Evolutionary conservation across 2,797 vertebrate genomes (phyloP), one percentile per base, ranked within the genome.

Genomic region (Coendou prehensilis): DNA sequence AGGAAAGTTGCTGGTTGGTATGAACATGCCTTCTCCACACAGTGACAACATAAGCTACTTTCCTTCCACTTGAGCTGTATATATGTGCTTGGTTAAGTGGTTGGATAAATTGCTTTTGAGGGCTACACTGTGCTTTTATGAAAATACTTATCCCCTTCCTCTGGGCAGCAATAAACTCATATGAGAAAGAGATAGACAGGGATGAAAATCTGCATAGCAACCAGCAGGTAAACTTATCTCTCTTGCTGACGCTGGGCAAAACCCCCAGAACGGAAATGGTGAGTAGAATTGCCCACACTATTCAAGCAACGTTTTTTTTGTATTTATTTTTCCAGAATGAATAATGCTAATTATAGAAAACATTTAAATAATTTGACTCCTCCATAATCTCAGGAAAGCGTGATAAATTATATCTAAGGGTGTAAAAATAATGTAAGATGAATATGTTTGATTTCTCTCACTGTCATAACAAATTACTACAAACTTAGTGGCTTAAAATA

Each of bases 281-380:
- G 88, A 23, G 5, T 56, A 17, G 20, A 87, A 91, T 18, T 79
- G 1, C 50, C 30, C 37, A 30, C 0, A 20, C 23, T 30, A 56
- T 50, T 81, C 22, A 28, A 76, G 33, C 54, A 85, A 10, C 80
- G 37, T 41, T 76, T 22, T 37, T 75, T 4, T 64, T 50, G 20
- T 30, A 47, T 84, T 71, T 82, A 37, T 63, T 79, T 94, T 87
- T 59, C 3, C 22, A 87, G 56, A 87, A 83, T 13, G 84, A 78
- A 45, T 61, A 81, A 81, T 89, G 17, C 28, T 91, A 57, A 80
- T 75, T 76, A 54, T 87, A 33, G 8, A 91, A 57, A 90, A 75
- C 47, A 67, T 86, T 76, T 85, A 33, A 54, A 85, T 86, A 52
- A 61, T 69, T 37, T 37, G 37, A 5, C 15, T 63, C 15, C 26